Evolutionary conservation across 2,797 vertebrate genomes (phyloP).

Genomic region (Pseudochirops cupreus): DNA sequence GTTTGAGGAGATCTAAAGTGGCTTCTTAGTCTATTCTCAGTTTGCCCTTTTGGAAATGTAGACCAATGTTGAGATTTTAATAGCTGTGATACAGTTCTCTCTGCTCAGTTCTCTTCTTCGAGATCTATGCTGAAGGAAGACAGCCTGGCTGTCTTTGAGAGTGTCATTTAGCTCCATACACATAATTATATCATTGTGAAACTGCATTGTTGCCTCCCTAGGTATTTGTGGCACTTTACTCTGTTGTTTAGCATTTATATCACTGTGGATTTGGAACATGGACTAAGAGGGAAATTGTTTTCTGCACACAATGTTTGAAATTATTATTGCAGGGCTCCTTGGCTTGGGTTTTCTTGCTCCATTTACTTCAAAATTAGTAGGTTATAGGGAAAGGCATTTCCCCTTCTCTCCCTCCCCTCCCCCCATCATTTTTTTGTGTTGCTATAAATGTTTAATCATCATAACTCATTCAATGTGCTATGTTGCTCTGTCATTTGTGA

Average conservation of each 20-base stretch:
- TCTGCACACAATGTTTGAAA: constrained; percentile 42
- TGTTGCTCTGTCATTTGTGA: not conserved
- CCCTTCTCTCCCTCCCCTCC: not conserved
- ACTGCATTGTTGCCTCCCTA: not conserved
- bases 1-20: not conserved
- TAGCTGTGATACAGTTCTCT: not conserved
- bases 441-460: constrained; percentile 28
- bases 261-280: constrained; percentile 29
- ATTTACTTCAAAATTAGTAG: constrained; percentile 55
- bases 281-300: constrained; percentile 39
- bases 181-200: not conserved
- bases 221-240: constrained; percentile 9
- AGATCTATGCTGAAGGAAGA: not conserved
- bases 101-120: constrained; percentile 51
- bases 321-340: constrained; percentile 1
- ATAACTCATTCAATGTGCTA: not conserved
- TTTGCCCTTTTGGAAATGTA: not conserved
- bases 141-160: not conserved
- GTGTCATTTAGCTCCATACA: not conserved
- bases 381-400: constrained; percentile 33
- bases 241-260: constrained; percentile 31
- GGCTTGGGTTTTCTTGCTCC: constrained; percentile 31
- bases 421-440: constrained; percentile 13
- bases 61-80: not conserved
- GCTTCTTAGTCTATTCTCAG: not conserved